Conservation (phyloP, 2,113 vertebrate species). For the Periophthalmodon schlosseri region DNA sequence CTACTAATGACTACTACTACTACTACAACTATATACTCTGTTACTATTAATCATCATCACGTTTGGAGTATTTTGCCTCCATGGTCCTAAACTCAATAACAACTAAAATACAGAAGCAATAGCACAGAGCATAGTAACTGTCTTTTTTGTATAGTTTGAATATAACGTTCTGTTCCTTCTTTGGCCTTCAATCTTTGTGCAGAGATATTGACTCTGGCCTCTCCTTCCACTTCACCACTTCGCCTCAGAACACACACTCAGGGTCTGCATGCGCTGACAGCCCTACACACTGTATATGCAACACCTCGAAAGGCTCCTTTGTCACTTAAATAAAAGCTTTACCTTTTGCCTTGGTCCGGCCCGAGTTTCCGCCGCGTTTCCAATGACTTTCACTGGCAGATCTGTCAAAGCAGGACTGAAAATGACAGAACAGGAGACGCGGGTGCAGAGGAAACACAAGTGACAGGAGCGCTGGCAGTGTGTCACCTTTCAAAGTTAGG, state of each 20-base stretch:
- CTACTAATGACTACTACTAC: too few relatives aligned
- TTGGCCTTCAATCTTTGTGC: not conserved
- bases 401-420: constrained; percentile 26
- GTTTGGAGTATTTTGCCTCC: not conserved
- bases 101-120: not conserved
- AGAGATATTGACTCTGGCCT: not conserved
- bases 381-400: constrained; percentile 16
- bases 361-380: constrained; percentile 13
- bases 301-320: constrained; percentile 13
- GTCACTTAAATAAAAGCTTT: constrained; percentile 14
- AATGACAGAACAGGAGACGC: constrained; percentile 38
- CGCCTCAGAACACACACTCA: not conserved
- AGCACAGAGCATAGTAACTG: too few relatives aligned
- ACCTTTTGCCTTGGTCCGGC: constrained; percentile 7
- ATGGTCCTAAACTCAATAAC: not conserved
- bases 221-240: not conserved
- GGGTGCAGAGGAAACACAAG: constrained; percentile 33
- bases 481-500: constrained; percentile 42
- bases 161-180: not conserved
- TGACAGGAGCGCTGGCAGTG: constrained; percentile 41
- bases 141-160: not conserved
- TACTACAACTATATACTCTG: too few relatives aligned
- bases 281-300: constrained; percentile 3
- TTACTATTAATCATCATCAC: not conserved
- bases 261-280: not conserved